These are phyloP conservation scores for Ia io DNA, from an alignment of 2,113 vertebrate genomes.

Conservation along the genomic window DNA sequence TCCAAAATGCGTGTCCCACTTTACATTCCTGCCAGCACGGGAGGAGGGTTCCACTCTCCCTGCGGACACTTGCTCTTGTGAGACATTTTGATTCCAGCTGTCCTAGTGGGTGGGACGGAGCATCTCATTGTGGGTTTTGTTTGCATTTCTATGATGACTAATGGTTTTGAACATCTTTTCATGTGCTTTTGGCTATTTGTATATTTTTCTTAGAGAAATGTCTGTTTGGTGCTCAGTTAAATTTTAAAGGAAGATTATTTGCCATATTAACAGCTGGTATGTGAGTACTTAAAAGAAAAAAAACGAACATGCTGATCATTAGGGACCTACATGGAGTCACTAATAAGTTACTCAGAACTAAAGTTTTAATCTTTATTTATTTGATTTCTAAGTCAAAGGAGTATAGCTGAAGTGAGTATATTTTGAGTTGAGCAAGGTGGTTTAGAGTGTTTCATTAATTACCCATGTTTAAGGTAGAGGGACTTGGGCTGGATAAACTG, in stretches of 20 bases:
- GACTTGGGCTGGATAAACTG: neutral
- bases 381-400: conserved; percentile 37
- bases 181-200: conserved; percentile 23
- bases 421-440: neutral
- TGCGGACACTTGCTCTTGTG: neutral
- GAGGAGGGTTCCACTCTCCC: neutral
- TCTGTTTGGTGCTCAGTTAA: conserved; percentile 7
- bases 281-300: neutral
- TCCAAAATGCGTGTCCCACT: neutral
- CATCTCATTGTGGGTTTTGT: neutral
- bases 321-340: neutral
- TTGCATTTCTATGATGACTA: conserved; percentile 16
- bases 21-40: neutral
- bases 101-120: neutral
- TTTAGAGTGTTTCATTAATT: conserved; percentile 31
- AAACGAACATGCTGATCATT: neutral
- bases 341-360: conserved; percentile 34
- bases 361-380: conserved; percentile 41
- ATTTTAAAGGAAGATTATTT: conserved; percentile 1
- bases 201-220: conserved; percentile 36
- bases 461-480: neutral
- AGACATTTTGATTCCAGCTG: conserved; percentile 6
- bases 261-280: neutral
- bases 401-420: neutral
- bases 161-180: conserved; percentile 6